These are phyloP conservation scores for Atherinosoma microstoma DNA, from an alignment of 2,797 vertebrate species.

Conservation along the genomic window DNA sequence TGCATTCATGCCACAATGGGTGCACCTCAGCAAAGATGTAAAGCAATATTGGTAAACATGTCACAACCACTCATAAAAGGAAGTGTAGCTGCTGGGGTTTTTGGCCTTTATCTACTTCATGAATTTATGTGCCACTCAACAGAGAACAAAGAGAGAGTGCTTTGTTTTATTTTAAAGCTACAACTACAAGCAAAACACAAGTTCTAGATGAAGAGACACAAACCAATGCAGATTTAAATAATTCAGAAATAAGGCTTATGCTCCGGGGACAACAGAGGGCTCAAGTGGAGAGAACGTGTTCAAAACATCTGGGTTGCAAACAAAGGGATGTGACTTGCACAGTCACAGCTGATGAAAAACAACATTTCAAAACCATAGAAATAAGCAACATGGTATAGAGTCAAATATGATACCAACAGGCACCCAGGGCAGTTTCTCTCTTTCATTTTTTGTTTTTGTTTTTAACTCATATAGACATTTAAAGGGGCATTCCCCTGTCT, in stretches of 20 bases:
- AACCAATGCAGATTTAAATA: slow-evolving; percentile 56
- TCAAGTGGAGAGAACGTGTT: slow-evolving; percentile 25
- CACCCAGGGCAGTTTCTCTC: slow-evolving; percentile 8
- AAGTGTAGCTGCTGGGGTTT: slow-evolving; percentile 42
- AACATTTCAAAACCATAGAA: slow-evolving; percentile 30
- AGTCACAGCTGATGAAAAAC: slow-evolving; percentile 20
- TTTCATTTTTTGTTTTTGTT: neutral
- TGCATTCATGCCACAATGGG: slow-evolving; percentile 41
- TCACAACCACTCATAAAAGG: slow-evolving; percentile 58
- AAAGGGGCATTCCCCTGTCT: too few species aligned
- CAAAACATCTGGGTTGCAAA: slow-evolving; percentile 47
- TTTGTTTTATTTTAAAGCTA: slow-evolving; percentile 52
- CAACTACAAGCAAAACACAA: slow-evolving; percentile 38
- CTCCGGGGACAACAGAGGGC: slow-evolving; percentile 27
- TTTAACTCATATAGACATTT: too few species aligned
- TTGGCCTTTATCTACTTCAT: slow-evolving; percentile 64
- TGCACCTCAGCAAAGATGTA: slow-evolving; percentile 38
- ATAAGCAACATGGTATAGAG: slow-evolving; percentile 8
- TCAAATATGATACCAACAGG: slow-evolving; percentile 27
- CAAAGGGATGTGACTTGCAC: slow-evolving; percentile 28
- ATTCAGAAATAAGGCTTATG: slow-evolving; percentile 41
- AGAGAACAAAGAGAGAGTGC: slow-evolving; percentile 39
- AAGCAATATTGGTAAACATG: slow-evolving; percentile 63
- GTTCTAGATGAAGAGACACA: slow-evolving; percentile 43
- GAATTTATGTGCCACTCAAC: slow-evolving; percentile 58